These are phyloP conservation scores for Andricus grossulariae DNA, from an alignment of 1,140 invertebrate species.

Conservation along the genomic window DNA sequence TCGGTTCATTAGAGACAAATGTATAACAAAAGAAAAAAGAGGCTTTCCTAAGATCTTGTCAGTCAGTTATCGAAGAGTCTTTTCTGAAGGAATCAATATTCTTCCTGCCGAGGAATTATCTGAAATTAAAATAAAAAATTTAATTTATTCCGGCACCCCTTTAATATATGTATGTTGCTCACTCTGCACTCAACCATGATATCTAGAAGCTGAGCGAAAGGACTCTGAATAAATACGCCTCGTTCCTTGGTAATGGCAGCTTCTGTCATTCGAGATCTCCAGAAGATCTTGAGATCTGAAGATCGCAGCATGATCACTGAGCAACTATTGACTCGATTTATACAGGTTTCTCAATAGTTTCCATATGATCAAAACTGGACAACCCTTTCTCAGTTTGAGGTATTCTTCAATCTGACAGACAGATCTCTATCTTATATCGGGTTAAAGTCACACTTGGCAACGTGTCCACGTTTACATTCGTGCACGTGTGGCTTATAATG, in stretches of 20 bases:
- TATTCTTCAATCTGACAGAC: slow-evolving; percentile 52
- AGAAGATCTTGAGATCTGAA: slow-evolving; percentile 47
- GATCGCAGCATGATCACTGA: slow-evolving; percentile 40
- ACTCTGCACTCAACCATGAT: slow-evolving; percentile 31
- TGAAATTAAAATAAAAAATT: background rate
- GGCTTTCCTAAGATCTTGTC: too few relatives aligned
- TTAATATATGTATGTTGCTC: slow-evolving; percentile 10
- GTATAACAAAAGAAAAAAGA: too few relatives aligned
- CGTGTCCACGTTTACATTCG: slow-evolving; percentile 42
- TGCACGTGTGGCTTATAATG: slow-evolving; percentile 48
- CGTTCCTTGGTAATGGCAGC: slow-evolving; percentile 39
- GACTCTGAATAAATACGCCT: slow-evolving; percentile 50
- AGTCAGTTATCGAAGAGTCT: background rate
- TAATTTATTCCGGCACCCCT: slow-evolving; percentile 24
- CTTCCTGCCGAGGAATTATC: background rate
- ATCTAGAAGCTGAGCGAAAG: slow-evolving; percentile 38
- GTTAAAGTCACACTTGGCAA: slow-evolving; percentile 55
- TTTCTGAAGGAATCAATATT: background rate
- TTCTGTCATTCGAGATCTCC: slow-evolving; percentile 38
- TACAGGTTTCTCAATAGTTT: slow-evolving; percentile 25
- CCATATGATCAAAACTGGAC: slow-evolving; percentile 33
- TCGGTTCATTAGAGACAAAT: too few relatives aligned
- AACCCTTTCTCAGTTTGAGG: slow-evolving; percentile 40
- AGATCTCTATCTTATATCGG: slow-evolving; percentile 61
- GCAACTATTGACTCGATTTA: slow-evolving; percentile 45